These are phyloP conservation scores for Punctoribates punctum DNA, from an alignment of 2,888 invertebrate species.

Conservation along the genomic window DNA sequence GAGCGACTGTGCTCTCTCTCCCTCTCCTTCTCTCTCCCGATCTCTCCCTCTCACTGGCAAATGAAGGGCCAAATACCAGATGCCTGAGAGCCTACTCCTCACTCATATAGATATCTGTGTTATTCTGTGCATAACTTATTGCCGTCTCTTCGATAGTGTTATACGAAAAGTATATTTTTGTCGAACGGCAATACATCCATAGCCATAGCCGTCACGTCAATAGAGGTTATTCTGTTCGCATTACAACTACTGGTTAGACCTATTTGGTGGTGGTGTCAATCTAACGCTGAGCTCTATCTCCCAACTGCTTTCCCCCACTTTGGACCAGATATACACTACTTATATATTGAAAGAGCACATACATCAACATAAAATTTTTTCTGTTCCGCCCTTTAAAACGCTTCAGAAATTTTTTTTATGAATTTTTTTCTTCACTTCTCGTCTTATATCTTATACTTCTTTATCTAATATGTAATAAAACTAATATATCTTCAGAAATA, in stretches of 20 bases:
- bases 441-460: background rate
- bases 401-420: background rate
- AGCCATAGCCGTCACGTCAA: background rate
- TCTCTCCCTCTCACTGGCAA: background rate
- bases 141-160: too few relatives aligned
- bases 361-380: background rate
- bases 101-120: background rate
- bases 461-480: constrained; percentile 6
- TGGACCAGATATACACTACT: background rate
- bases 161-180: too few relatives aligned
- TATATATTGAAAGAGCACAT: background rate
- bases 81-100: background rate
- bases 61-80: background rate
- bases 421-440: background rate
- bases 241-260: constrained; percentile 13
- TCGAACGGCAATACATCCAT: too few relatives aligned
- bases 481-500: background rate
- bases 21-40: too few relatives aligned
- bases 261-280: constrained; percentile 10
- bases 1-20: too few relatives aligned
- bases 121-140: background rate
- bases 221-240: background rate
- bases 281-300: background rate
- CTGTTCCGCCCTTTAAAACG: background rate
- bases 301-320: background rate